Conservation (phyloP, 2,888 invertebrate genomes). For the Prosopocoilus inquinatus region DNA sequence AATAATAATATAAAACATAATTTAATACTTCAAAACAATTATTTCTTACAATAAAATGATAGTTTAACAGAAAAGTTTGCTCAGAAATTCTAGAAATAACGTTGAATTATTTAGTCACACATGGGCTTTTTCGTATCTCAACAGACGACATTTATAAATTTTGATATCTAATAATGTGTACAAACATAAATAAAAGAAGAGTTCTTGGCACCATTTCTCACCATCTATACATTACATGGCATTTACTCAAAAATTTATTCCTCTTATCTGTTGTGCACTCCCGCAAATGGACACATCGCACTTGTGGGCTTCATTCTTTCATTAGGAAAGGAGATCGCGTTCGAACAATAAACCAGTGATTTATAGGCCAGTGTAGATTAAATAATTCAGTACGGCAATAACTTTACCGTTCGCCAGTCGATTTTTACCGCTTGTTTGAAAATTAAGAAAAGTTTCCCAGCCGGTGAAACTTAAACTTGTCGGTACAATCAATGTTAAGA, state of each 20-base stretch:
- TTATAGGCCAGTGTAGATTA: slow-evolving; percentile 17
- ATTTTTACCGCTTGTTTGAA: slow-evolving; percentile 8
- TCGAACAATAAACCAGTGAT: slow-evolving; percentile 18
- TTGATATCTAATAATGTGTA: no score
- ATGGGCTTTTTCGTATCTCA: no score
- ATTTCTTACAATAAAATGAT: no score
- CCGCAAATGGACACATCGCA: not conserved
- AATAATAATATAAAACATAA: no score
- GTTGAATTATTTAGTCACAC: no score
- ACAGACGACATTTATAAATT: no score
- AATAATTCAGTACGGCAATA: slow-evolving; percentile 17
- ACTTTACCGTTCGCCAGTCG: slow-evolving; percentile 9
- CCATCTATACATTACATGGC: no score
- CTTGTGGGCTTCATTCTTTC: slow-evolving; percentile 8
- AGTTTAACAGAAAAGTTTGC: no score
- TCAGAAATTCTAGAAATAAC: no score
- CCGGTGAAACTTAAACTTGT: not conserved
- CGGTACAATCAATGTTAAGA: not conserved
- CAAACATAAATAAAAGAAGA: no score
- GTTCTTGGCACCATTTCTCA: no score
- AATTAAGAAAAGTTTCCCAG: not conserved
- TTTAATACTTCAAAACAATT: no score
- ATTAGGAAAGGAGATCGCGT: not conserved
- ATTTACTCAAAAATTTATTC: not conserved
- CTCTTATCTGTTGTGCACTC: not conserved